Percentiles rank a stretch among this genome's conserved stretches.
Evolutionary conservation across 2,113 vertebrate species (phyloP).

Genomic region (Antigone vipio): DNA sequence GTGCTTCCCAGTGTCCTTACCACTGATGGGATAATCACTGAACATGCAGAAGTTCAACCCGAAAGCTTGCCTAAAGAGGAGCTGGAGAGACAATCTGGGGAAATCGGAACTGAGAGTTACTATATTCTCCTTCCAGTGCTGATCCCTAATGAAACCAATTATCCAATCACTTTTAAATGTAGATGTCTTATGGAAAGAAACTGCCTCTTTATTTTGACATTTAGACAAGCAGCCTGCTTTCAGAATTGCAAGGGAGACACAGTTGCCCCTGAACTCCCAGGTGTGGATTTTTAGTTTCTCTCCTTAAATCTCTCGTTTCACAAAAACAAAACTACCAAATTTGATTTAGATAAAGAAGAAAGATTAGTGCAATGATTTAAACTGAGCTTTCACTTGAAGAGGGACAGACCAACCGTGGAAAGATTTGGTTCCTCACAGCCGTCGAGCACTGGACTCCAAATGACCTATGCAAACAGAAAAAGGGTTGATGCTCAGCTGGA

Average conservation of each 20-base stretch:
- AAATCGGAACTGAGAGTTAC: background rate
- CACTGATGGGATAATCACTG: background rate
- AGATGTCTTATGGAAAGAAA: background rate
- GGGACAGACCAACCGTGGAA: rapidly evolving
- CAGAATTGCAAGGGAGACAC: background rate
- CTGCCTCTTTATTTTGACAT: background rate
- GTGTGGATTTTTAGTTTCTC: background rate
- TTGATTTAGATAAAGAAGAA: background rate
- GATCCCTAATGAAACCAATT: background rate
- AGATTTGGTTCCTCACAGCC: background rate
- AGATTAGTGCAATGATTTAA: background rate
- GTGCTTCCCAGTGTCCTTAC: constrained; percentile 44
- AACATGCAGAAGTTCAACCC: background rate
- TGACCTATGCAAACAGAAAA: background rate
- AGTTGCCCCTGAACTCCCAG: background rate
- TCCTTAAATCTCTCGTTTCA: background rate
- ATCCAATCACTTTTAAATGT: background rate
- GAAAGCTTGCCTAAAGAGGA: background rate
- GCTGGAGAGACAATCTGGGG: background rate
- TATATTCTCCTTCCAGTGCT: background rate
- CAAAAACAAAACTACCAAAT: background rate
- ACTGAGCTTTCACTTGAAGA: background rate
- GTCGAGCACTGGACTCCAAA: rapidly evolving
- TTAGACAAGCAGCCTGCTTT: background rate
- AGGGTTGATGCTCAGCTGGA: background rate